Base-by-base conservation (phyloP, 2,888 invertebrate genomes). In the Sisyra terminalis region DNA sequence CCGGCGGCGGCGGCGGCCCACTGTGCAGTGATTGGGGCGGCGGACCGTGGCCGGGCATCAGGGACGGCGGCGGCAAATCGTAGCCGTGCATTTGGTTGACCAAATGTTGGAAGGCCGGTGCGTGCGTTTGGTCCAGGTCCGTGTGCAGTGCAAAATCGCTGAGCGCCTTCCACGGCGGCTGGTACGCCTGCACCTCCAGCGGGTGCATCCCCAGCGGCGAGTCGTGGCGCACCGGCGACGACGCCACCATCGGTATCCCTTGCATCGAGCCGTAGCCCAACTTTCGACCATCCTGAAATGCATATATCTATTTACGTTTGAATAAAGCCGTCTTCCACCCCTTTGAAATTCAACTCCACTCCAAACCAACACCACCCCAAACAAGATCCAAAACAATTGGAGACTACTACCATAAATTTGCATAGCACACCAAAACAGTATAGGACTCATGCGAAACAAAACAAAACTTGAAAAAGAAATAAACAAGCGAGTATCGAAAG, bases 191-290 rank as follows among this genome's bases (percentile, higher is more conserved):
- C 29, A 84, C 81, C 65, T 96, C 94, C 45, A 94, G 71, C 30
- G 87, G 82, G 56, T 87, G 85, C 59, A 87, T 76, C 45, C 88
- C 83, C 45, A 85, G 69, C 2, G 86, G 86, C 45, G 87, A 84
- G 63, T 88, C 89, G 66, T 89, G 88, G 39, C 89, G 72, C 46
- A 89, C 88, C 29, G 89, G 89, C 51, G 93, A 90, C 35, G 90
- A 87, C 36, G 97, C 97, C 47, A 97, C 90, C 82, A 98, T 86
- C 14, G 97, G 96, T 52, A 98, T 93, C 46, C 92, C 92, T 59
- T 94, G 92, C 84, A 93, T 86, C 53, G 84, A 82, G 58, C 89
- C 89, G 65, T 90, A 89, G 49, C 88, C 89, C 63, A 93, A 70
- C 61, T 92, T 89, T 51, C 92, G 78, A 53, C 93, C 93, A 69